A percentile compares a stretch with the other conserved stretches of the same genome.
These are phyloP conservation scores for Eudemis profundana DNA, from an alignment of 2,888 invertebrate genomes.

Conservation along the genomic window DNA sequence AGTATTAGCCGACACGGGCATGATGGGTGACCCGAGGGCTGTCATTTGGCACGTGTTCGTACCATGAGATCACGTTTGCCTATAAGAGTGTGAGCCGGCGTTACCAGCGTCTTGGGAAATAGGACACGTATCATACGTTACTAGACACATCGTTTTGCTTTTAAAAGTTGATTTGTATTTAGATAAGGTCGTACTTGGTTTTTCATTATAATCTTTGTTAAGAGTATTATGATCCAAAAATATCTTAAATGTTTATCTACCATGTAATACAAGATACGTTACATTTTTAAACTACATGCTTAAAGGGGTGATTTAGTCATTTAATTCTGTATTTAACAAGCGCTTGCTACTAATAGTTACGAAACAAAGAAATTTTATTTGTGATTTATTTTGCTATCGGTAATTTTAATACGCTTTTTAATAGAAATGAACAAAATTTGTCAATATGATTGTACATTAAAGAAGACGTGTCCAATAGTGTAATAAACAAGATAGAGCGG, in stretches of 20 bases:
- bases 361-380: conserved; percentile 10
- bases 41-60: conserved; percentile 39
- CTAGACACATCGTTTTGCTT: conserved; percentile 12
- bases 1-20: conserved; percentile 25
- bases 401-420: conserved; percentile 28
- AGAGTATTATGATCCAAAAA: too few relatives aligned
- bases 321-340: conserved; percentile 37
- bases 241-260: too few relatives aligned
- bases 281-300: not conserved
- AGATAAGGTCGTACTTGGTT: not conserved
- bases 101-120: conserved; percentile 28
- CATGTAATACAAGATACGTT: too few relatives aligned
- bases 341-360: conserved; percentile 34
- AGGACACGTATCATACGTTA: not conserved
- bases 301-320: conserved; percentile 35
- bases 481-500: conserved; percentile 29
- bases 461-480: conserved; percentile 28
- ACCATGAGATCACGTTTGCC: conserved; percentile 6
- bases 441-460: conserved; percentile 26
- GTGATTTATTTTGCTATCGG: conserved; percentile 26
- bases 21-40: conserved; percentile 29
- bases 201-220: too few relatives aligned
- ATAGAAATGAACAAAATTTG: conserved; percentile 15
- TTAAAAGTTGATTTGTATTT: not conserved
- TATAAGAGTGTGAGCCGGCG: not conserved